Base-by-base conservation (phyloP, 1,140 invertebrate genomes). In the Heliothis subflexa region DNA sequence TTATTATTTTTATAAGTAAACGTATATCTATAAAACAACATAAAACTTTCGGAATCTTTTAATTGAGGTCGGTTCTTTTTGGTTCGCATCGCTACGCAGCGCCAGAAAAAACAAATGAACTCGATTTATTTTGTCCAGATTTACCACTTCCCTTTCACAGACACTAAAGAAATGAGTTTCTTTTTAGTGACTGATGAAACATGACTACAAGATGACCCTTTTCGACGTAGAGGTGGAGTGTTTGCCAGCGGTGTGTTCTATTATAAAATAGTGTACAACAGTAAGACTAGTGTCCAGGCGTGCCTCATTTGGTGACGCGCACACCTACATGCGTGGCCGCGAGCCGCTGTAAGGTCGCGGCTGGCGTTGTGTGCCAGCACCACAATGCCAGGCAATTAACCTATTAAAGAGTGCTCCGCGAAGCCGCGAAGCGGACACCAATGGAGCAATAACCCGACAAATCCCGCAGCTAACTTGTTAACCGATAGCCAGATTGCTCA, bases 311-410 rank as follows among this genome's bases (percentile, higher is more conserved):
- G 78, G 83, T 90, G 84, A 86, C 86, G 88, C 83, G 78, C 82
- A 81, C 85, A 86, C 85, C 82, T 87, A 90, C 85, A 89, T 85
- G 86, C 87, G 86, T 88, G 88, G 89, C 89, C 91, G 86, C 89
- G 85, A 91, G 86, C 73, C 87, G 87, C 85, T 90, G 83, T 93
- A 91, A 93, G 90, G 91, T 93, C 92, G 91, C 85, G 86, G 85
- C 82, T 88, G 87, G 83, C 86, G 84, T 91, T 90, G 88, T 90
- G 86, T 92, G 90, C 91, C 90, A 92, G 89, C 86, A 88, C 84
- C 80, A 94, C 91, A 90, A 93, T 93, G 91, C 90, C 89, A 92
- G 89, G 78, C 89, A 89, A 93, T 94, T 93, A 94, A 91, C 89
- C 90, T 92, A 93, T 93, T 91, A 92, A 92, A 91, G 89, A 88